These are phyloP conservation scores for Drosophila dunni DNA, from an alignment of 1,140 invertebrate species.

Conservation along the genomic window DNA sequence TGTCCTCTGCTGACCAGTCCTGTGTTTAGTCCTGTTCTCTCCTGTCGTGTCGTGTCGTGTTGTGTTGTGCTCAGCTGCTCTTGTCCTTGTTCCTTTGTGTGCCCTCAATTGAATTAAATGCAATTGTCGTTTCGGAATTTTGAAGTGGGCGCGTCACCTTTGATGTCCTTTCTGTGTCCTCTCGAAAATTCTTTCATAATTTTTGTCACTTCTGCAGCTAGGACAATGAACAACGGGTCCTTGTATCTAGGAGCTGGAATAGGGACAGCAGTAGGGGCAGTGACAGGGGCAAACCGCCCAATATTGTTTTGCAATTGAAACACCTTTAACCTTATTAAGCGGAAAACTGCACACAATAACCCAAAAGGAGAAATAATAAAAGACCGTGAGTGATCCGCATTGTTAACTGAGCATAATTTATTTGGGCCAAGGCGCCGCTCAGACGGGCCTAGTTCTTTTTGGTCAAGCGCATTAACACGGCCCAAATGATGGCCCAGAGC, in stretches of 20 bases:
- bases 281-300: slow-evolving; percentile 6
- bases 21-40: background rate
- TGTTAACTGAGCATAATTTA: slow-evolving; percentile 75
- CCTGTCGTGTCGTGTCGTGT: background rate
- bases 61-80: slow-evolving; percentile 47
- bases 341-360: slow-evolving; percentile 60
- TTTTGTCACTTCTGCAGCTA: slow-evolving; percentile 60
- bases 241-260: background rate
- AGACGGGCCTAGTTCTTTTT: slow-evolving; percentile 35
- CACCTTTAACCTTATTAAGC: slow-evolving; percentile 74
- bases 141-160: slow-evolving; percentile 76
- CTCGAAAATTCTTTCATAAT: slow-evolving; percentile 71
- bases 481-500: background rate
- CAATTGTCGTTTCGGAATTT: slow-evolving; percentile 60
- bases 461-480: background rate
- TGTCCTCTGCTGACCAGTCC: no score
- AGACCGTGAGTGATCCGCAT: slow-evolving; percentile 42
- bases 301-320: slow-evolving; percentile 74
- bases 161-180: slow-evolving; percentile 48
- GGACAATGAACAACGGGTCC: slow-evolving; percentile 44
- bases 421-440: slow-evolving; percentile 67
- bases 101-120: slow-evolving; percentile 56
- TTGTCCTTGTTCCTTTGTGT: slow-evolving; percentile 43
- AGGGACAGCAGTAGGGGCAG: background rate
- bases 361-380: slow-evolving; percentile 11